Percentiles rank a stretch among this genome's conserved stretches.
phyloP scores from a whole-genome alignment of 2,797 vertebrate genomes.

The Poeciliopsis paucimaculata region DNA sequence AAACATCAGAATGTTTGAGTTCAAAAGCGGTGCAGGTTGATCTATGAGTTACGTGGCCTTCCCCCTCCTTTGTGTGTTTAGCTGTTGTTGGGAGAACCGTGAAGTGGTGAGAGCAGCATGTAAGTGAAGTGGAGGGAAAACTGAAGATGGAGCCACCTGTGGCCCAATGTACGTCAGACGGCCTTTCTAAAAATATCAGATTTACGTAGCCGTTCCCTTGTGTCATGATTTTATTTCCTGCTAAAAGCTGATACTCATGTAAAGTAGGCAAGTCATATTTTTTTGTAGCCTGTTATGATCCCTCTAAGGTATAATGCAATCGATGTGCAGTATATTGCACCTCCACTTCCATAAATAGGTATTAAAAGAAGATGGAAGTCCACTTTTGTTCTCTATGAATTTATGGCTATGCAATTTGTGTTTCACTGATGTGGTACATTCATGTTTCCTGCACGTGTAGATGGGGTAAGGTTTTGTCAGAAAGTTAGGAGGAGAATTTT shows the following conservation, averaged over 20 bases:
- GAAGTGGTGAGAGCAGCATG: not conserved
- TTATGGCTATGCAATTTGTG: not conserved
- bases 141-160: not conserved
- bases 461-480: not conserved
- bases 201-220: not conserved
- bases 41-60: not conserved
- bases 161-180: not conserved
- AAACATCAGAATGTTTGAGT: not conserved
- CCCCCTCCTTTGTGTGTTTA: not conserved
- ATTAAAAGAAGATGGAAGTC: conserved; percentile 13
- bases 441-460: not conserved
- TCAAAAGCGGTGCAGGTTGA: not conserved
- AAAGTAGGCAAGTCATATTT: conserved; percentile 13
- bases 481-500: not conserved
- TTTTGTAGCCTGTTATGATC: conserved; percentile 10
- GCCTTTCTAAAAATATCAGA: conserved; percentile 1
- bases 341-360: conserved; percentile 13
- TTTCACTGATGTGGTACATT: not conserved
- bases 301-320: conserved; percentile 8
- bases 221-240: not conserved
- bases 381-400: conserved; percentile 7
- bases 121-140: not conserved
- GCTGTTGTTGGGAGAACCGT: not conserved
- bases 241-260: conserved; percentile 3
- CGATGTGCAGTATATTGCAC: conserved; percentile 10